Conservation (phyloP, 2,797 vertebrate species). For the Rachycentron canadum region DNA sequence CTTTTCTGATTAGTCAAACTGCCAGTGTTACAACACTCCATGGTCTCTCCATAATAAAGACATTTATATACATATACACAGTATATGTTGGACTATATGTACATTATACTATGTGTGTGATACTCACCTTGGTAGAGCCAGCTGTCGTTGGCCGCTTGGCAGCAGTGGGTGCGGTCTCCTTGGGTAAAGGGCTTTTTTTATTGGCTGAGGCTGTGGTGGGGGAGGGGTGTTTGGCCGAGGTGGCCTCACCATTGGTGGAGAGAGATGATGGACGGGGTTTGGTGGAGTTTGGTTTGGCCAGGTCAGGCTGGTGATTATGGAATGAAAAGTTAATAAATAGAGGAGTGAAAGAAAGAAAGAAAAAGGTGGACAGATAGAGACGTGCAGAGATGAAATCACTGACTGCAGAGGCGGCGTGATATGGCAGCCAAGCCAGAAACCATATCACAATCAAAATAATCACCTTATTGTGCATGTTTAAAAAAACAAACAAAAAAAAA, state of each 20-base stretch:
- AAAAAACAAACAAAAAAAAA: too few species aligned
- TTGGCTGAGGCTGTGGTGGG: conserved; percentile 82
- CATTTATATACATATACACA: too few species aligned
- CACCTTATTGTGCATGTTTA: too few species aligned
- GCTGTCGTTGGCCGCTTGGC: conserved; percentile 86
- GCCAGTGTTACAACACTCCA: too few species aligned
- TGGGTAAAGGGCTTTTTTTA: conserved; percentile 89
- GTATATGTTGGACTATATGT: background rate
- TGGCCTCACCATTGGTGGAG: conserved; percentile 81
- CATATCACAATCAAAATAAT: too few species aligned
- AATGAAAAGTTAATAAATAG: conserved; percentile 49
- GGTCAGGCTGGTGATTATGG: conserved; percentile 85
- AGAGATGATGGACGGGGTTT: conserved; percentile 86
- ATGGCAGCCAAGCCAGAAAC: too few species aligned
- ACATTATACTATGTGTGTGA: background rate
- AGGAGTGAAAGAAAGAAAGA: background rate
- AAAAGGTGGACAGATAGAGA: conserved; percentile 30
- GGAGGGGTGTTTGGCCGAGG: conserved; percentile 87
- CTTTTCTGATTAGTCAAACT: too few species aligned
- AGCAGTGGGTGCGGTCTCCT: conserved; percentile 82
- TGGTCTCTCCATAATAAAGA: too few species aligned
- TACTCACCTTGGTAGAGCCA: conserved; percentile 89
- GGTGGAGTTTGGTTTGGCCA: conserved; percentile 88
- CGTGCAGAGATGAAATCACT: conserved; percentile 52
- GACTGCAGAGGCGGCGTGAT: background rate